Evolutionary conservation across 2,888 invertebrate genomes (phyloP).

Genomic region (Tiliacea citrago): DNA sequence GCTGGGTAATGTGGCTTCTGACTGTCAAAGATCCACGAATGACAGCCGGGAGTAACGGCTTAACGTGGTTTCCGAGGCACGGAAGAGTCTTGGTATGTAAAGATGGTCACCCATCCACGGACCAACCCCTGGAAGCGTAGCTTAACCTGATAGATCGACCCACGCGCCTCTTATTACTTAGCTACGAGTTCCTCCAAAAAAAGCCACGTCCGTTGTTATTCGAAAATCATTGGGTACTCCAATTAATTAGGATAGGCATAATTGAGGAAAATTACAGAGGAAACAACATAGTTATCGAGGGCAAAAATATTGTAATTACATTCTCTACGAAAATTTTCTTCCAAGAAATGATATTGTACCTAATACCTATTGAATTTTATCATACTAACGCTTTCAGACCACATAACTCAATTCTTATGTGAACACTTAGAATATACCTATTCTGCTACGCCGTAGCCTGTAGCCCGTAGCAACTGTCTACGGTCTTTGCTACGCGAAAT

Average conservation of each 20-base stretch:
- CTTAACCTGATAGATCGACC: too few relatives aligned
- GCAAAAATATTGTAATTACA: constrained; percentile 19
- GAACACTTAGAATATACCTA: constrained; percentile 5
- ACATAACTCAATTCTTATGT: too few relatives aligned
- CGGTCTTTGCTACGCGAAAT: constrained; percentile 28
- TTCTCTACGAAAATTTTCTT: constrained; percentile 20
- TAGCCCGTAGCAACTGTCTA: constrained; percentile 60
- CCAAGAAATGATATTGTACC: background rate
- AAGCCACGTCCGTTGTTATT: background rate
- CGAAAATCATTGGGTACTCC: constrained; percentile 11
- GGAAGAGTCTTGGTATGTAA: too few relatives aligned
- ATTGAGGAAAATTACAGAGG: constrained; percentile 35
- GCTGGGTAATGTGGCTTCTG: too few relatives aligned
- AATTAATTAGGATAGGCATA: constrained; percentile 21
- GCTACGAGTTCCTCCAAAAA: too few relatives aligned
- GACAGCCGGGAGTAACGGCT: too few relatives aligned
- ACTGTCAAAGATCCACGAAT: too few relatives aligned
- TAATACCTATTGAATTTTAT: background rate
- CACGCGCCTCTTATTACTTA: too few relatives aligned
- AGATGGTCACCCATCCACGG: too few relatives aligned
- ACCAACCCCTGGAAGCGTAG: too few relatives aligned
- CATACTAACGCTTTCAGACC: background rate
- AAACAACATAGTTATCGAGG: constrained; percentile 7
- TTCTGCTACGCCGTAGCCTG: constrained; percentile 56
- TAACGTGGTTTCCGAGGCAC: too few relatives aligned